phyloP scores from a whole-genome alignment of 2,888 invertebrate genomes.

The Crepidodera aurea region DNA sequence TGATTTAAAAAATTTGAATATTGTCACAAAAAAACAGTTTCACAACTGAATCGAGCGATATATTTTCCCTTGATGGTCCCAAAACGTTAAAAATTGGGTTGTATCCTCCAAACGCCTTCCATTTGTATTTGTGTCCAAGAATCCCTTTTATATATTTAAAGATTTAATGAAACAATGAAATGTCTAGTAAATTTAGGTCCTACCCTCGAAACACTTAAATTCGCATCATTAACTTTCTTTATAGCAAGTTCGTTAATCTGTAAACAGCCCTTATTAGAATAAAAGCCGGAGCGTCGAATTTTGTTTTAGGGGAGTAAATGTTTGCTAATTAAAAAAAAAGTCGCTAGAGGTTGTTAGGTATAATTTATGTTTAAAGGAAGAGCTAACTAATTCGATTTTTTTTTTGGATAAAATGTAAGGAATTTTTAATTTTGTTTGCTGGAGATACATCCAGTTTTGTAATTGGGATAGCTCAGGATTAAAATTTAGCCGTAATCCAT shows the following conservation, averaged over 20 bases:
- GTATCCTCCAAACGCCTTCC: not conserved
- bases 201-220: slow-evolving; percentile 27
- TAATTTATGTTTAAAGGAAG: too few relatives aligned
- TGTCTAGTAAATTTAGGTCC: slow-evolving; percentile 27
- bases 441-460: too few relatives aligned
- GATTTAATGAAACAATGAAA: slow-evolving; percentile 30
- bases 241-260: slow-evolving; percentile 42
- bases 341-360: too few relatives aligned
- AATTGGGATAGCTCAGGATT: too few relatives aligned
- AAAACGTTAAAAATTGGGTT: too few relatives aligned
- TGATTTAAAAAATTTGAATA: too few relatives aligned
- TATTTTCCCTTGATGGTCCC: too few relatives aligned
- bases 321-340: slow-evolving; percentile 17
- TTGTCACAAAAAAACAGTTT: too few relatives aligned
- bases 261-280: slow-evolving; percentile 42
- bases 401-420: not conserved
- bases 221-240: slow-evolving; percentile 39
- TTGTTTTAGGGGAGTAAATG: slow-evolving; percentile 6
- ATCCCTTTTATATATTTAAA: slow-evolving; percentile 18
- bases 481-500: too few relatives aligned
- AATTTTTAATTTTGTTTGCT: too few relatives aligned
- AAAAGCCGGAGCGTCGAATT: slow-evolving; percentile 9
- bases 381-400: not conserved
- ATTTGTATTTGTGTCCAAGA: slow-evolving; percentile 20
- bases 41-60: too few relatives aligned